phyloP scores from a whole-genome alignment of 1,140 invertebrate species.

The Formica selysi region DNA sequence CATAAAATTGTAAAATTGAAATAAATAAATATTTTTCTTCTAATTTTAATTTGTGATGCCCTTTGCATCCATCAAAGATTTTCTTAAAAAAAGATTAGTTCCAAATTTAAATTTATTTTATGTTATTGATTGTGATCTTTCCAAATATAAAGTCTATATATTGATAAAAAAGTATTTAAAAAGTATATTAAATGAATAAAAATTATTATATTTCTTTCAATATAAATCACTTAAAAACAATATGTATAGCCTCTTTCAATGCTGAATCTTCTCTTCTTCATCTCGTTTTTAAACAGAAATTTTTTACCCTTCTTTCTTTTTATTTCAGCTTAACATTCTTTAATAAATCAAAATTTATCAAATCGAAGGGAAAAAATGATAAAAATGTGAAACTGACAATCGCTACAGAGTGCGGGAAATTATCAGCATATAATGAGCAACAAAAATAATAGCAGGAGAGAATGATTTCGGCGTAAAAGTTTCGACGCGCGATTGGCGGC shows the following conservation, averaged over 20 bases:
- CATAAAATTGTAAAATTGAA: neutral
- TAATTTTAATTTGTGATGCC: too few species aligned
- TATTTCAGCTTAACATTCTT: neutral
- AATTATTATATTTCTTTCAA: neutral
- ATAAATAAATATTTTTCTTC: neutral
- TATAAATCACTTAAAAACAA: neutral
- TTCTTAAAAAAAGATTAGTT: too few species aligned
- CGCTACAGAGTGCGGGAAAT: neutral
- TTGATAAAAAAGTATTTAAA: too few species aligned
- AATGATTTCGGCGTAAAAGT: constrained; percentile 57
- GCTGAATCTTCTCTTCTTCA: neutral
- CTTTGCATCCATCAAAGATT: too few species aligned
- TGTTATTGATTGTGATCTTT: too few species aligned
- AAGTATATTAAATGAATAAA: neutral
- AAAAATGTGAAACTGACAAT: neutral
- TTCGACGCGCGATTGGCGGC: constrained; percentile 59
- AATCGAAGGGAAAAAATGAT: neutral
- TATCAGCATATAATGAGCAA: constrained; percentile 6
- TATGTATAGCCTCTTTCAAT: neutral
- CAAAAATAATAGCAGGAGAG: constrained; percentile 22
- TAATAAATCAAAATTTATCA: neutral
- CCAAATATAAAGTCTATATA: too few species aligned
- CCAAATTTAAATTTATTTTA: too few species aligned
- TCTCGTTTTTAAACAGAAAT: neutral
- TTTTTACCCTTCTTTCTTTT: neutral